A percentile compares a stretch with the other conserved stretches of the same genome.
Evolutionary conservation across 2,797 vertebrate genomes (phyloP).

Genomic region (Artibeus lituratus): DNA sequence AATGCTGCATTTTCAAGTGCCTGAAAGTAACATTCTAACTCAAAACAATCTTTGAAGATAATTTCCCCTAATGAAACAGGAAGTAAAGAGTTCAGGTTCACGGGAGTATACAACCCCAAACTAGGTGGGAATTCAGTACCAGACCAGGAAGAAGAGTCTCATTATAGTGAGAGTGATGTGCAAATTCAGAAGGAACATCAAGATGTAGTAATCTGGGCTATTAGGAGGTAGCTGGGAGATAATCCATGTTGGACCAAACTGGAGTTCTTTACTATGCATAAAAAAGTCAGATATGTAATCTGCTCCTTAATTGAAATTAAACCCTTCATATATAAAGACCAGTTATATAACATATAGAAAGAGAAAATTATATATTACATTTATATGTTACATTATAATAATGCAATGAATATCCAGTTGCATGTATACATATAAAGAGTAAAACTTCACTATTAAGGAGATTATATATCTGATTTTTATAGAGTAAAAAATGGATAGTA

Average conservation of each 20-base stretch:
- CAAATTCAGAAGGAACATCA: neutral
- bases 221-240: neutral
- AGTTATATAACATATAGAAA: neutral
- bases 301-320: neutral
- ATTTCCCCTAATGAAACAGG: neutral
- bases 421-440: neutral
- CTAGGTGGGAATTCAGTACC: neutral
- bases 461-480: neutral
- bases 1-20: neutral
- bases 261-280: neutral
- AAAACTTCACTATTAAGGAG: neutral
- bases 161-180: neutral
- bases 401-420: neutral
- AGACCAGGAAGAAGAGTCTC: neutral
- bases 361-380: neutral
- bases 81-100: slow-evolving; percentile 3
- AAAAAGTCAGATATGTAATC: neutral
- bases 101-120: neutral
- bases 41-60: neutral
- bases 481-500: neutral
- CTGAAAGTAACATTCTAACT: neutral
- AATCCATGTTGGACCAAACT: neutral
- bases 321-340: neutral
- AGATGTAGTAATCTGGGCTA: neutral
- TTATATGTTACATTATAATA: neutral